Base-by-base conservation (phyloP, 2,113 vertebrate species). In the Aix galericulata region DNA sequence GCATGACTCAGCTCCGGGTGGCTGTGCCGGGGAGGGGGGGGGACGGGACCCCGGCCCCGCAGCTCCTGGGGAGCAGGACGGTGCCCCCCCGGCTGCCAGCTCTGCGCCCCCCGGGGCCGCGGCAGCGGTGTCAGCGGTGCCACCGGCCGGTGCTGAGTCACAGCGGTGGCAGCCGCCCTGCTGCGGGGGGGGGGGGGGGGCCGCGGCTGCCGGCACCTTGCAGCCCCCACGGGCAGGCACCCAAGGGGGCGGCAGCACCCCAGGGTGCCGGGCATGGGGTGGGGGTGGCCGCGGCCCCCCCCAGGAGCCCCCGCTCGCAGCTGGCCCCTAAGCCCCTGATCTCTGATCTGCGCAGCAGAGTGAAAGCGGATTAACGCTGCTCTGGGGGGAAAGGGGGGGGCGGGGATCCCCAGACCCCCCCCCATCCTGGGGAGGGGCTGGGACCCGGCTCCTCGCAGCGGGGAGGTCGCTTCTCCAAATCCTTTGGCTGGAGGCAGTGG, bases 1-100 rank as follows among this genome's bases (percentile, higher is more conserved):
- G 87, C 90, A 53, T 95, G 95, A 94, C 95, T 94, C 95, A 95
- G 95, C 95, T 87, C 69, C 36, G 36, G 16, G 25, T 23, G 3
- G 89, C 2, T 32, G 81, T 56, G 46, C 40, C 29, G 11, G 91
- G 13, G 91, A 34, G 36, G 34, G 58, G 40, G 38, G 38, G 38
- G 38, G 40, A 38, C 36, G 68, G 46, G 42, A 26, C 74, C 74
- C 73, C 42, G 63, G 56, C 56, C 56, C 50, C 3, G 12, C 50
- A 3, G 50, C 14, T n/a, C n/a, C n/a, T n/a, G 29, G 68, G 56
- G 11, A 21, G 66, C 0, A 34, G 60, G 17, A 11, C 2, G 15
- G 50, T 7, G 86, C 67, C 87, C 56, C 67, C 3, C 9, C 1
- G 7, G 84, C 71, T 86, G 78, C 85, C 88, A 91, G 78, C 82